Conservation (phyloP, 2,113 vertebrate species). For the Talpa occidentalis region DNA sequence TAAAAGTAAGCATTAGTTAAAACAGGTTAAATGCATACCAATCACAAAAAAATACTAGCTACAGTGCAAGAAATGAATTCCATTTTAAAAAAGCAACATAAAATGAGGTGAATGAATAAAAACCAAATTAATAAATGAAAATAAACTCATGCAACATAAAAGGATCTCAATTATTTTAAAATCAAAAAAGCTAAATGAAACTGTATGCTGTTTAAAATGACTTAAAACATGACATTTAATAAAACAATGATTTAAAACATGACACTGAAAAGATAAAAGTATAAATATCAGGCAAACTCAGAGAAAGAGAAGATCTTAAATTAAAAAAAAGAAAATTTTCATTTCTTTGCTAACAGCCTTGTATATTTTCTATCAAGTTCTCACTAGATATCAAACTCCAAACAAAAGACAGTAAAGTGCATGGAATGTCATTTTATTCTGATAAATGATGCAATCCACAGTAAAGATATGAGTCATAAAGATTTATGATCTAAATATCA, state of each 20-base stretch:
- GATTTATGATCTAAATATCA: slow-evolving; percentile 59
- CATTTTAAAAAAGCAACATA: neutral
- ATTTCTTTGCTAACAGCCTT: neutral
- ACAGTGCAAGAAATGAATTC: neutral
- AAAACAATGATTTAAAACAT: too few species aligned
- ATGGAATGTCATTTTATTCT: slow-evolving; percentile 52
- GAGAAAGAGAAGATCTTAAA: slow-evolving; percentile 12
- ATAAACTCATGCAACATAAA: neutral
- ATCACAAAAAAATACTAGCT: neutral
- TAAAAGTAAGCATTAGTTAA: neutral
- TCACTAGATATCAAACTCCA: neutral
- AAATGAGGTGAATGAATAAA: slow-evolving; percentile 18
- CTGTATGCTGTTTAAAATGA: neutral
- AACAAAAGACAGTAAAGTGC: slow-evolving; percentile 44
- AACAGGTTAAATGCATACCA: neutral
- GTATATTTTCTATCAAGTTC: neutral
- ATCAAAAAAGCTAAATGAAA: neutral
- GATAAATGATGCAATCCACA: slow-evolving; percentile 56
- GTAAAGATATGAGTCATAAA: slow-evolving; percentile 57
- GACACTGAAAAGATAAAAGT: neutral
- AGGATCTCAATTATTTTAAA: neutral
- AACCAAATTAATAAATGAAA: neutral
- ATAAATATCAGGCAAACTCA: neutral
- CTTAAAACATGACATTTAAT: too few species aligned
- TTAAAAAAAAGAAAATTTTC: neutral